A percentile compares a stretch with the other conserved stretches of the same genome.
phyloP scores from a whole-genome alignment of 2,888 invertebrate species.

The Ectemnius lituratus region DNA sequence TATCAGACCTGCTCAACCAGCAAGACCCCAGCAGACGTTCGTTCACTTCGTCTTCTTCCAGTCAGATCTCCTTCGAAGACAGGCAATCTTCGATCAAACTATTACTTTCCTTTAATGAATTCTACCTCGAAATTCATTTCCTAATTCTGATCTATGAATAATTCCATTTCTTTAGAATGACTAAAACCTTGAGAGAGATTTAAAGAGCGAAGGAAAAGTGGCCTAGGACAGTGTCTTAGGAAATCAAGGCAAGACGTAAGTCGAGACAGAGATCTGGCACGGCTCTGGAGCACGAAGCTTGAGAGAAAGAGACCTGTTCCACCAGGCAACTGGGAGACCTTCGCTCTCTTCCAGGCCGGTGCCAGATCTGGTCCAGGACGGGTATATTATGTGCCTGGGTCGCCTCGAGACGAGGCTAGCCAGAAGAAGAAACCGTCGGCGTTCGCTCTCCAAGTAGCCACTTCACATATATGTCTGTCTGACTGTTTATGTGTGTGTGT shows the following conservation, averaged over 20 bases:
- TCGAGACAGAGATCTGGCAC: constrained; percentile 40
- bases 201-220: too few species aligned
- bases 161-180: too few species aligned
- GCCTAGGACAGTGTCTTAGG: background rate
- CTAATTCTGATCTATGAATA: too few species aligned
- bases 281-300: constrained; percentile 1
- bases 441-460: too few species aligned
- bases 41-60: constrained; percentile 10
- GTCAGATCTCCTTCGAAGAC: constrained; percentile 16
- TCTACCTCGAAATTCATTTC: too few species aligned
- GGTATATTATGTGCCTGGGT: constrained; percentile 43
- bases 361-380: constrained; percentile 47
- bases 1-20: constrained; percentile 46
- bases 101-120: too few species aligned
- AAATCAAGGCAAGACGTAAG: constrained; percentile 10
- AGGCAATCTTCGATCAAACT: background rate
- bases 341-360: constrained; percentile 35
- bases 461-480: too few species aligned
- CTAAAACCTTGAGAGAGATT: too few species aligned
- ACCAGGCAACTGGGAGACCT: constrained; percentile 45
- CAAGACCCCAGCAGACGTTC: constrained; percentile 54
- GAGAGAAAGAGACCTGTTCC: constrained; percentile 45
- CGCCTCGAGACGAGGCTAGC: constrained; percentile 28
- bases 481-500: too few species aligned
- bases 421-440: background rate